These are phyloP conservation scores for Tortrix viridana DNA, from an alignment of 2,888 invertebrate genomes.

Conservation along the genomic window DNA sequence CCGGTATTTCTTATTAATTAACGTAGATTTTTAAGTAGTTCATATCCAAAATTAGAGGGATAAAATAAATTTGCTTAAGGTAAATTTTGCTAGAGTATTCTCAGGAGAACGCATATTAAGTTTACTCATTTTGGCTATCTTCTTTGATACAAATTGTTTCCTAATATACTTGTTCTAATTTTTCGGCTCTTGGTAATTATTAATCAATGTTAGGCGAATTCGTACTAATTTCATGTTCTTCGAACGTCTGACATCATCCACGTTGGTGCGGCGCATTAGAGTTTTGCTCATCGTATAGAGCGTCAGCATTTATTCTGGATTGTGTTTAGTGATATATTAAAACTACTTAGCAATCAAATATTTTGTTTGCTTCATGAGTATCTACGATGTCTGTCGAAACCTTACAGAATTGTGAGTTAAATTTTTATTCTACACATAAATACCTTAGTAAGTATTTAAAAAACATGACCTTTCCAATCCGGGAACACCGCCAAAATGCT, in stretches of 20 bases:
- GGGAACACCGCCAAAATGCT: too few relatives aligned
- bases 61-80: background rate
- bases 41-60: too few relatives aligned
- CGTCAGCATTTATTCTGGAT: constrained; percentile 56
- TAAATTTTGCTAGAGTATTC: background rate
- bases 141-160: too few relatives aligned
- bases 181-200: constrained; percentile 48
- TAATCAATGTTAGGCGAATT: constrained; percentile 51
- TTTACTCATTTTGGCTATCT: too few relatives aligned
- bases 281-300: constrained; percentile 56
- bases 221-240: constrained; percentile 64
- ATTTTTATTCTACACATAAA: background rate
- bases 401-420: constrained; percentile 27
- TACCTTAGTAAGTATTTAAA: background rate
- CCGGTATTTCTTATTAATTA: too few relatives aligned
- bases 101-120: too few relatives aligned
- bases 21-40: too few relatives aligned
- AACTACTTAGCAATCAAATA: constrained; percentile 23
- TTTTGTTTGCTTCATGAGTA: constrained; percentile 24
- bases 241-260: constrained; percentile 66
- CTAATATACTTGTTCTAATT: constrained; percentile 10
- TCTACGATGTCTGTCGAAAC: constrained; percentile 11
- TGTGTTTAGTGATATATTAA: constrained; percentile 40
- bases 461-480: too few relatives aligned
- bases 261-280: constrained; percentile 60